Conservation (phyloP, 1,140 invertebrate genomes). For the Anagrus nilaparvatae region DNA sequence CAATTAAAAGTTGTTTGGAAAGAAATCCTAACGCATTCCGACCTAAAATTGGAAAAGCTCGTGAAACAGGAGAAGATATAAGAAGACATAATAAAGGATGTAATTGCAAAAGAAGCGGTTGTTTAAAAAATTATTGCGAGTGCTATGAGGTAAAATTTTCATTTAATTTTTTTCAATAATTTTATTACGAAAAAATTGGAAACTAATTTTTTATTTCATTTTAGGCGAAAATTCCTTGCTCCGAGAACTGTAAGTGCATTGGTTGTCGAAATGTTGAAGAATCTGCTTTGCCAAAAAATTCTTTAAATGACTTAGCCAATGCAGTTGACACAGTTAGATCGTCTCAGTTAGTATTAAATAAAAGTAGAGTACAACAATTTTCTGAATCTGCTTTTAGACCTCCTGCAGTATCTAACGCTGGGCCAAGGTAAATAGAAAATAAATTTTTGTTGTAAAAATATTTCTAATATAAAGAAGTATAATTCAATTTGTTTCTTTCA, state of each 20-base stretch:
- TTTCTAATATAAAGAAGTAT: too few species aligned
- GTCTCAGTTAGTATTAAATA: constrained; percentile 48
- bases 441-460: too few species aligned
- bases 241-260: constrained; percentile 91
- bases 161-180: too few species aligned
- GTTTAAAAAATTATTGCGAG: constrained; percentile 99
- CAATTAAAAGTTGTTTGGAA: constrained; percentile 86
- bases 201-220: constrained; percentile 3
- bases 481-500: constrained; percentile 29
- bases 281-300: constrained; percentile 51
- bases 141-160: constrained; percentile 80
- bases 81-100: constrained; percentile 96
- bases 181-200: too few species aligned
- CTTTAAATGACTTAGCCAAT: constrained; percentile 55
- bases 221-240: constrained; percentile 96
- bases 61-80: constrained; percentile 54
- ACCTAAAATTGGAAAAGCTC: constrained; percentile 90
- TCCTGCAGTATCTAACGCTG: constrained; percentile 36
- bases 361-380: constrained; percentile 45
- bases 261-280: constrained; percentile 94
- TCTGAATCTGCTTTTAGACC: constrained; percentile 44
- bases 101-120: constrained; percentile 97
- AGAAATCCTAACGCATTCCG: constrained; percentile 92
- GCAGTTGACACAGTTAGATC: constrained; percentile 56
- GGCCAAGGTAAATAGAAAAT: constrained; percentile 34